Conservation (phyloP, 2,113 vertebrate genomes). For the Lepus europaeus region DNA sequence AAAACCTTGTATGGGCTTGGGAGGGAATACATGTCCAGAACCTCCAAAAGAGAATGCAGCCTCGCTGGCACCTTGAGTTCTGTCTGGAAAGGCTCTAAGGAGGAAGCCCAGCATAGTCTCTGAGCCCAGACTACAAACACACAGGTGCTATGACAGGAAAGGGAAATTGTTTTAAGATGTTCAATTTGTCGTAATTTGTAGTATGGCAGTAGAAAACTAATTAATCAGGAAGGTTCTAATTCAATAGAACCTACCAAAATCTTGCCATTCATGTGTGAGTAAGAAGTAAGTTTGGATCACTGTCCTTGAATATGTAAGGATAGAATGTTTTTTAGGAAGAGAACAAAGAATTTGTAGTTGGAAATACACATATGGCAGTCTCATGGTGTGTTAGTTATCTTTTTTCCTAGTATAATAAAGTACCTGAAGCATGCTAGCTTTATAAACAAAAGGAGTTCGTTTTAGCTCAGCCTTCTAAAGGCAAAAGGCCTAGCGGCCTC, state of each 20-base stretch:
- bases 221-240: neutral
- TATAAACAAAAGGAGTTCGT: too few relatives aligned
- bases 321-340: neutral
- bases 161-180: neutral
- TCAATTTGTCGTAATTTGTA: neutral
- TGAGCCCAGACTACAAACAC: neutral
- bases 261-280: neutral
- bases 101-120: neutral
- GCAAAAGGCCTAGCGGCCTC: too few relatives aligned
- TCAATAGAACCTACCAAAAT: neutral
- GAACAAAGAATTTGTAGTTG: neutral
- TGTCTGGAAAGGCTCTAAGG: neutral
- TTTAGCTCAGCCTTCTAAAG: too few relatives aligned
- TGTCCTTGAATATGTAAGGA: neutral
- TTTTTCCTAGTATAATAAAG: too few relatives aligned
- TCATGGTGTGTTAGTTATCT: neutral
- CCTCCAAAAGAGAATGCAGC: neutral
- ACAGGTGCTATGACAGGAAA: neutral
- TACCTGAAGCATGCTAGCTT: too few relatives aligned
- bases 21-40: neutral
- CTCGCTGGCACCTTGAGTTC: neutral
- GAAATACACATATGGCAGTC: neutral
- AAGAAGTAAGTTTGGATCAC: neutral
- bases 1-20: neutral
- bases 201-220: neutral